phyloP scores from a whole-genome alignment of 2,113 vertebrate genomes.

The Ovis canadensis region DNA sequence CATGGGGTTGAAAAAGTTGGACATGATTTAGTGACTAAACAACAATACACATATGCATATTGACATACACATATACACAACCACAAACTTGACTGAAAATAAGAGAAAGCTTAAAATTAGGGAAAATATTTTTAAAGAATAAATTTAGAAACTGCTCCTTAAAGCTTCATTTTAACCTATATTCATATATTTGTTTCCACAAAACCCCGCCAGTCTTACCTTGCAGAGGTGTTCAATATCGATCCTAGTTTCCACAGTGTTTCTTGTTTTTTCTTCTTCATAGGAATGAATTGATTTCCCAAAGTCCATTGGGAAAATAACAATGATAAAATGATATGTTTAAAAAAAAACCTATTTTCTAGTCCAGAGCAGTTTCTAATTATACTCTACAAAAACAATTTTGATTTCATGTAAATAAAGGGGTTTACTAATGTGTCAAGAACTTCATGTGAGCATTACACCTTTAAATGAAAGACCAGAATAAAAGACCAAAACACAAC shows the following conservation, averaged over 20 bases:
- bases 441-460: not conserved
- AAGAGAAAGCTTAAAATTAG: not conserved
- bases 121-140: not conserved
- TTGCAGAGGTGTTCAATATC: not conserved
- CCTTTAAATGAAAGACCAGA: not conserved
- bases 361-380: not conserved
- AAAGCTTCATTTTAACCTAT: conserved; percentile 13
- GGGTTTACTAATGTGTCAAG: not conserved
- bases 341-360: not conserved
- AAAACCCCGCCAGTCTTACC: not conserved
- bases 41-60: not conserved
- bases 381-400: not conserved
- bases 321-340: not conserved
- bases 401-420: not conserved
- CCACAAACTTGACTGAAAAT: not conserved
- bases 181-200: not conserved
- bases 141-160: not conserved
- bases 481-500: not conserved
- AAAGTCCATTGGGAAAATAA: not conserved
- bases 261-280: conserved; percentile 2
- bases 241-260: not conserved
- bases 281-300: not conserved
- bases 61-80: not conserved
- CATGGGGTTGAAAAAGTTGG: not conserved
- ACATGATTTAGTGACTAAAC: not conserved